Evolutionary conservation across 2,113 vertebrate genomes (phyloP).

Genomic region (Albula goreensis): DNA sequence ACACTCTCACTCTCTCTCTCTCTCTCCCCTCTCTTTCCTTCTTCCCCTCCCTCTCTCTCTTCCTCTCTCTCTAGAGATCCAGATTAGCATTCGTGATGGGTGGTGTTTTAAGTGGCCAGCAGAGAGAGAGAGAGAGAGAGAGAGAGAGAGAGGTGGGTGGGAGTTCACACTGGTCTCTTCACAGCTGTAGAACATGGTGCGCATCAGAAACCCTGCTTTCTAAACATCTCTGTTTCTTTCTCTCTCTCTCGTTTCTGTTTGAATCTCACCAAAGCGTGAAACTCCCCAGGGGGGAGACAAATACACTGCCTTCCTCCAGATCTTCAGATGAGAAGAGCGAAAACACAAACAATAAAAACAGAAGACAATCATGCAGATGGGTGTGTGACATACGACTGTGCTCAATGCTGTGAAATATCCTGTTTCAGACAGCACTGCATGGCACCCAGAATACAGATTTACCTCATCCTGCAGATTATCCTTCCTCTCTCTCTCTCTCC

Average conservation of each 20-base stretch:
- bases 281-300: neutral
- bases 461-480: neutral
- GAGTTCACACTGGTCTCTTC: too few relatives aligned
- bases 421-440: neutral
- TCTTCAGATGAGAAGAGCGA: neutral
- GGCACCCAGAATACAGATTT: neutral
- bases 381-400: neutral
- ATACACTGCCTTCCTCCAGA: neutral
- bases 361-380: neutral
- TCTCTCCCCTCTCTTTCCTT: constrained; percentile 8
- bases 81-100: too few relatives aligned
- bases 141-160: too few relatives aligned
- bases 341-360: neutral
- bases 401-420: neutral
- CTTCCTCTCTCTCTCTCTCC: neutral
- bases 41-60: neutral
- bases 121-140: too few relatives aligned
- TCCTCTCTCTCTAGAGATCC: too few relatives aligned
- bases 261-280: neutral
- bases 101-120: too few relatives aligned
- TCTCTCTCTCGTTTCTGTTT: neutral
- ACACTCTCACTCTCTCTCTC: neutral
- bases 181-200: neutral
- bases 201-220: neutral
- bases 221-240: neutral